phyloP scores from a whole-genome alignment of 2,797 vertebrate genomes.

The Sphenodon punctatus region DNA sequence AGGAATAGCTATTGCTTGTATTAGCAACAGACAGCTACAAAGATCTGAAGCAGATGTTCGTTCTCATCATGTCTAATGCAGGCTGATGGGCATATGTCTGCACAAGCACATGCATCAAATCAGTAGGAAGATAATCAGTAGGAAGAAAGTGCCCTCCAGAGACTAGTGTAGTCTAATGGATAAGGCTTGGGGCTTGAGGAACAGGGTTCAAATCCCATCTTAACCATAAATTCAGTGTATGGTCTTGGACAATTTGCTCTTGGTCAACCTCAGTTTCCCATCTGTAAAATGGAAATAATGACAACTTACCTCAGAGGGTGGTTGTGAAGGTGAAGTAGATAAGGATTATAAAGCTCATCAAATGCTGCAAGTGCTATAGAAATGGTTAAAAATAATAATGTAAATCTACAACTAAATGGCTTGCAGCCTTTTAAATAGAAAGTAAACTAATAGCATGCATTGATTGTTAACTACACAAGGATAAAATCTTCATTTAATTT shows the following conservation, averaged over 20 bases:
- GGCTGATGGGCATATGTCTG: background rate
- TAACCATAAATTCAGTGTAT: too few species aligned
- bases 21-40: slow-evolving; percentile 4
- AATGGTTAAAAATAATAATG: accelerated
- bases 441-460: background rate
- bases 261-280: too few species aligned
- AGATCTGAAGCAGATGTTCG: background rate
- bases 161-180: too few species aligned
- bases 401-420: background rate
- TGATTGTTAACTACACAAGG: background rate
- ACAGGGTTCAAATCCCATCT: too few species aligned
- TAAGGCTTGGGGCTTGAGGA: too few species aligned
- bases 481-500: background rate
- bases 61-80: background rate
- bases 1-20: background rate
- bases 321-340: too few species aligned
- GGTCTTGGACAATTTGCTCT: too few species aligned
- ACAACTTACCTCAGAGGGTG: too few species aligned
- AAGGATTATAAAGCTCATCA: too few species aligned
- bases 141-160: background rate
- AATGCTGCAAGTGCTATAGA: too few species aligned
- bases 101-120: background rate
- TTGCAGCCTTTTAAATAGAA: background rate
- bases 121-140: background rate
- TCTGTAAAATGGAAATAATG: too few species aligned